Evolutionary conservation across 2,113 vertebrate genomes (phyloP), one percentile per base, ranked within the genome.

Genomic region (Scortum barcoo): DNA sequence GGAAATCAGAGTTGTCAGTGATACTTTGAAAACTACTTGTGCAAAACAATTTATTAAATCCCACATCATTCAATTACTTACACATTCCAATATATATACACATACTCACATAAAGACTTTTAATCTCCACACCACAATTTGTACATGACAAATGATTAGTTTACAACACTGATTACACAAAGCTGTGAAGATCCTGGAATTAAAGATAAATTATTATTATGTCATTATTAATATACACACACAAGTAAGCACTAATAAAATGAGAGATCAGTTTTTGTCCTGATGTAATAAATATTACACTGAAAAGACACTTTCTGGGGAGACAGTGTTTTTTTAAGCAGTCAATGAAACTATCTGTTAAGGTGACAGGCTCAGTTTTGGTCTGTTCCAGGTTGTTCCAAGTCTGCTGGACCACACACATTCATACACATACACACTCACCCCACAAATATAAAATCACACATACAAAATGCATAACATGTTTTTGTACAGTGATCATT

Each of bases 1-100:
- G n/a, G n/a, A 26, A 4, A 9, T 38, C 13, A 8, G 36, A 61
- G 80, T 85, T 94, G 92, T 87, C 89, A 92, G 89, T 87, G 83
- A 88, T 74, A 80, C 54, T 78, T 71, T 56, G 40, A 86, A 71
- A 30, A 76, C 57, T 33, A 71, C 7, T 7, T 81, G 88, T 91
- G 76, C 83, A 86, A 86, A 81, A 86, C 40, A 7, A 38, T 33
- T 17, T 69, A 61, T 56, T 38, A 20, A 80, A 84, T 75, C n/a
- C n/a, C 10, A 76, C 33, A 74, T 78, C 19, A 72, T 74, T 61
- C 71, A 81, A 42, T 80, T 0, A 10, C n/a, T 53, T 16, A 46
- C 16, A 72, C 51, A 71, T 75, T 44, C 57, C 72, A 20, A 50
- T 50, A 50, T 50, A 20, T 36, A 36, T 36, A 60, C 10, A 50